Conservation (phyloP, 2,797 vertebrate genomes). For the Propithecus perrieri region DNA sequence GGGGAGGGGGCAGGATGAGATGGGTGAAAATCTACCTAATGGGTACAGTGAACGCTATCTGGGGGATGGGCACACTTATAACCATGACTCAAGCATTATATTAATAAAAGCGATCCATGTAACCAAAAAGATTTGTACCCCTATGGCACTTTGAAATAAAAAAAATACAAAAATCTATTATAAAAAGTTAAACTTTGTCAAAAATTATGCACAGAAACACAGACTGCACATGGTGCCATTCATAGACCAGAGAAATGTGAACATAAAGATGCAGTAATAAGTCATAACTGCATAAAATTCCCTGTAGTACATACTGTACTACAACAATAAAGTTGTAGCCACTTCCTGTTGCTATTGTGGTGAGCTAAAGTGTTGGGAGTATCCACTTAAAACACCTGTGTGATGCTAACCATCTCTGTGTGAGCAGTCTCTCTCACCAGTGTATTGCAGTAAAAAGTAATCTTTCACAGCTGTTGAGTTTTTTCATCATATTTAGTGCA, state of each 20-base stretch:
- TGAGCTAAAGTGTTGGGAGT: not conserved
- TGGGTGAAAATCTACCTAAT: too few species aligned
- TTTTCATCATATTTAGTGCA: not conserved
- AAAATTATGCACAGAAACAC: not conserved
- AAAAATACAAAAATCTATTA: not conserved
- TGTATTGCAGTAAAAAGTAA: not conserved
- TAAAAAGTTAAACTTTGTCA: not conserved
- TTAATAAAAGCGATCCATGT: too few species aligned
- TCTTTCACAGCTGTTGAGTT: not conserved
- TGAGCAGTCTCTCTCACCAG: too few species aligned
- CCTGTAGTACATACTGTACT: not conserved
- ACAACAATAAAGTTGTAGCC: too few species aligned
- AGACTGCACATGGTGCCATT: not conserved
- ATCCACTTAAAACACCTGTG: not conserved
- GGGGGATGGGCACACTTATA: too few species aligned
- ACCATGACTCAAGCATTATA: too few species aligned
- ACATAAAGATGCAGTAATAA: not conserved
- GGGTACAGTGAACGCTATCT: too few species aligned
- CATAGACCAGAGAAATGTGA: not conserved
- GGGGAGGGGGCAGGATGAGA: too few species aligned
- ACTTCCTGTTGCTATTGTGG: not conserved
- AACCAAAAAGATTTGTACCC: too few species aligned
- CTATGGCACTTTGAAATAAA: too few species aligned
- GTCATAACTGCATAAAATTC: not conserved
- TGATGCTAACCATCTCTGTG: not conserved